A percentile compares a stretch with the other conserved stretches of the same genome.
phyloP scores from a whole-genome alignment of 1,140 invertebrate genomes.

The Mactra quadrangularis region DNA sequence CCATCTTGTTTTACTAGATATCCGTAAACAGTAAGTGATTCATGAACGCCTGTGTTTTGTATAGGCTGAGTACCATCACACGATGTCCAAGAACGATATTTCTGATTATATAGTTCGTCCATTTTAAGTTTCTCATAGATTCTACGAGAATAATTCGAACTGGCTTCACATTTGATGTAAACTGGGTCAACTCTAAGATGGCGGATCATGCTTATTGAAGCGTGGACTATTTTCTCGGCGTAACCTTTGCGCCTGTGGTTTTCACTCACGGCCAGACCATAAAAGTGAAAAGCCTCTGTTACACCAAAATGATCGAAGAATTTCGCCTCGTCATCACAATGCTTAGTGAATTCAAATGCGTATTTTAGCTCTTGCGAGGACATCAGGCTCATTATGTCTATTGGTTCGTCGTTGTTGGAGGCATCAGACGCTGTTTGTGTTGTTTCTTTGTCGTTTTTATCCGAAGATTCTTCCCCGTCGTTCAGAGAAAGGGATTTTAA shows the following conservation, averaged over 20 bases:
- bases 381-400: too few relatives aligned
- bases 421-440: too few relatives aligned
- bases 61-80: not conserved
- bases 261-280: not conserved
- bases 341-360: not conserved
- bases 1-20: not conserved
- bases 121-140: slow-evolving; percentile 16
- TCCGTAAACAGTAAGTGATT: slow-evolving; percentile 2
- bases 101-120: slow-evolving; percentile 12
- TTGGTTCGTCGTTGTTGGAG: too few relatives aligned
- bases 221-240: slow-evolving; percentile 17
- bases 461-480: too few relatives aligned
- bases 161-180: slow-evolving; percentile 16
- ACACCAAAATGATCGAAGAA: slow-evolving; percentile 16
- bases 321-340: slow-evolving; percentile 20
- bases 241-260: slow-evolving; percentile 9
- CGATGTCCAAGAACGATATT: not conserved
- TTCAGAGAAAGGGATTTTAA: too few relatives aligned
- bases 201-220: slow-evolving; percentile 11
- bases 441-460: too few relatives aligned
- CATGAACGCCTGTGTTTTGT: not conserved
- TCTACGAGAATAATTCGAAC: slow-evolving; percentile 27
- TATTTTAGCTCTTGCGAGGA: not conserved
- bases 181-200: not conserved
- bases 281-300: slow-evolving; percentile 16